A percentile compares a stretch with the other conserved stretches of the same genome.
These are phyloP conservation scores for Heliopora coerulea DNA, from an alignment of 92 coral and sea anemone genomes.

Conservation along the genomic window DNA sequence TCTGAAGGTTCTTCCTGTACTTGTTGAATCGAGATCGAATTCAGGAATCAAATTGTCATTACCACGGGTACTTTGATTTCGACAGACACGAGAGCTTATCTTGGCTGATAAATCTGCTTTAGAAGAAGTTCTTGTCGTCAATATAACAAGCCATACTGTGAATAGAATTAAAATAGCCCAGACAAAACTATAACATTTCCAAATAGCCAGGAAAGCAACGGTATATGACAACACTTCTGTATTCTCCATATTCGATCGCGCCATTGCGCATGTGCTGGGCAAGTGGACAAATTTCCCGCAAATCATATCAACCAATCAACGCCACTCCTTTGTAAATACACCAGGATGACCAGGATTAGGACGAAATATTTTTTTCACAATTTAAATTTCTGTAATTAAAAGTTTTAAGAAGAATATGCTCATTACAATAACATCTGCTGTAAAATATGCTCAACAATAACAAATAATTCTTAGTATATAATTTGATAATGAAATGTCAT, in stretches of 20 bases:
- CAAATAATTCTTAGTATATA: too few relatives aligned
- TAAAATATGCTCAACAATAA: too few relatives aligned
- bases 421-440: too few relatives aligned
- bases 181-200: conserved; percentile 16
- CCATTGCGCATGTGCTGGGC: conserved; percentile 15
- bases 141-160: conserved; percentile 1
- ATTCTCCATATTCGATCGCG: conserved; percentile 11
- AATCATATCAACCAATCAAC: neutral
- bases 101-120: neutral
- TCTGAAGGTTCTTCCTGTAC: neutral
- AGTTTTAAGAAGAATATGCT: too few relatives aligned
- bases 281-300: conserved; percentile 16
- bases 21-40: too few relatives aligned
- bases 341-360: too few relatives aligned
- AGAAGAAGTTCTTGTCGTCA: neutral
- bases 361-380: too few relatives aligned
- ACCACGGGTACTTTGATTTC: neutral
- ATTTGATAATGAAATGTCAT: too few relatives aligned
- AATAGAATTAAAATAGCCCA: conserved; percentile 33
- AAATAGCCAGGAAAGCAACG: neutral
- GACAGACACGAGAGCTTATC: neutral
- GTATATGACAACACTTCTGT: neutral
- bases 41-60: too few relatives aligned
- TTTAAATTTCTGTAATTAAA: too few relatives aligned
- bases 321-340: too few relatives aligned